Evolutionary conservation across 2,113 vertebrate genomes (phyloP).

Genomic region (Halcyon senegalensis): DNA sequence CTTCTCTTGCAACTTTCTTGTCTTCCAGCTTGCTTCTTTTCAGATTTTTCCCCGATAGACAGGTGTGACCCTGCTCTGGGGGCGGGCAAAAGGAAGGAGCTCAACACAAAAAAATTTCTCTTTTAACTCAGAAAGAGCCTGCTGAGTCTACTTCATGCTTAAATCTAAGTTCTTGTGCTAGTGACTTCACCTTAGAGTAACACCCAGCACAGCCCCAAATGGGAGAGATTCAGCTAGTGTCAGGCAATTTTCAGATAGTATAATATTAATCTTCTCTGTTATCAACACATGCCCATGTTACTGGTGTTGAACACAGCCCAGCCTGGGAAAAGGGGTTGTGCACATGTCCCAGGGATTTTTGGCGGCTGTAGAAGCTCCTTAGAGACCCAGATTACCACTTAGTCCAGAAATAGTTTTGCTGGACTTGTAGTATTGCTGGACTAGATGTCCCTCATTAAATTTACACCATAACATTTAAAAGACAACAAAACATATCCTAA

Average conservation of each 20-base stretch:
- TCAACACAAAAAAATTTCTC: neutral
- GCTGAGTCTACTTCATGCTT: neutral
- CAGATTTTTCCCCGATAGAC: constrained; percentile 33
- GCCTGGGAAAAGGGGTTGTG: constrained; percentile 57
- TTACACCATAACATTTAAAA: constrained; percentile 27
- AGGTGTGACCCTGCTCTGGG: constrained; percentile 17
- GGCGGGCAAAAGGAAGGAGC: neutral
- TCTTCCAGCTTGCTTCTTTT: constrained; percentile 32
- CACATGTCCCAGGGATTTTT: constrained; percentile 64
- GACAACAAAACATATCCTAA: constrained; percentile 11
- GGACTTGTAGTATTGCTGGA: constrained; percentile 15
- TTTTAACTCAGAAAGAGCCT: neutral
- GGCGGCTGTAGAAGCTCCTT: constrained; percentile 37
- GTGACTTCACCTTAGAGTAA: neutral
- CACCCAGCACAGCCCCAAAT: neutral
- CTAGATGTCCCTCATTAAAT: constrained; percentile 44
- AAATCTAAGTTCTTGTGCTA: neutral
- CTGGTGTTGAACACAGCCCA: constrained; percentile 7
- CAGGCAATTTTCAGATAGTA: constrained; percentile 26
- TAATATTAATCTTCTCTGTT: constrained; percentile 40
- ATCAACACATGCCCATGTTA: constrained; percentile 28
- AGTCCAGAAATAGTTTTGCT: constrained; percentile 56
- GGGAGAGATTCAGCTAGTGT: neutral
- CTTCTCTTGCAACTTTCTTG: constrained; percentile 53
- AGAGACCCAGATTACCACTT: constrained; percentile 50